Evolutionary conservation across 1,140 invertebrate genomes (phyloP).

Genomic region (Meloidogyne exigua): DNA sequence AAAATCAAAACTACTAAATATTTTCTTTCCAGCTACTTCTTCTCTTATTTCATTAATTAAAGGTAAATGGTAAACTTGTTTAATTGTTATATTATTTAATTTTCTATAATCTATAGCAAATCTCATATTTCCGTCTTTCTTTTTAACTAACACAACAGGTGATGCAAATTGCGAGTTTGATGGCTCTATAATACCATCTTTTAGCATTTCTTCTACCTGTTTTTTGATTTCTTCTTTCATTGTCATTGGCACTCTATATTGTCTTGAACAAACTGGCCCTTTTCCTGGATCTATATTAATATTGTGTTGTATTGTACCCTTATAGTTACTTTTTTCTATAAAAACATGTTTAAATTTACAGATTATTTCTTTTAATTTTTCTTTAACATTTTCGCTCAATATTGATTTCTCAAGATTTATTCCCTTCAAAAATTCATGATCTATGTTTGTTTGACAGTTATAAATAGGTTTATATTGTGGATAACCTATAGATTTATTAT

Average conservation of each 20-base stretch:
- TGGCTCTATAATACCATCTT: background rate
- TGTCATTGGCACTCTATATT: slow-evolving; percentile 7
- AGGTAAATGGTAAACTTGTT: slow-evolving; percentile 21
- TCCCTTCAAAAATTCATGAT: background rate
- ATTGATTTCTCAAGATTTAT: background rate
- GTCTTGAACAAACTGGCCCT: background rate
- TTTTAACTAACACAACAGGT: slow-evolving; percentile 2
- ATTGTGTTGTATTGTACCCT: background rate
- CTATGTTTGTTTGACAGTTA: background rate
- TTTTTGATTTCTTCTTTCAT: slow-evolving; percentile 16
- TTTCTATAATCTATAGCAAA: slow-evolving; percentile 23
- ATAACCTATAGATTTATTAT: background rate
- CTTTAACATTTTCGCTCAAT: background rate
- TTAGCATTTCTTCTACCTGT: slow-evolving; percentile 4
- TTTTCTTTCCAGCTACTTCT: slow-evolving; percentile 14
- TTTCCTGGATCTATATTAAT: slow-evolving; percentile 3
- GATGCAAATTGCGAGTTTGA: background rate
- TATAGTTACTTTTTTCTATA: slow-evolving; percentile 15
- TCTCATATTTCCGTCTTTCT: background rate
- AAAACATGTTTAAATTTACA: slow-evolving; percentile 2
- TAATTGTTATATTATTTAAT: slow-evolving; percentile 23
- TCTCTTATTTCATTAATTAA: slow-evolving; percentile 22
- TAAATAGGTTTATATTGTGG: background rate
- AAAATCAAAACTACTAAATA: slow-evolving; percentile 26
- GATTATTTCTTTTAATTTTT: slow-evolving; percentile 14